Evolutionary conservation across 2,797 vertebrate genomes (phyloP).

Genomic region (Notamacropus eugenii): DNA sequence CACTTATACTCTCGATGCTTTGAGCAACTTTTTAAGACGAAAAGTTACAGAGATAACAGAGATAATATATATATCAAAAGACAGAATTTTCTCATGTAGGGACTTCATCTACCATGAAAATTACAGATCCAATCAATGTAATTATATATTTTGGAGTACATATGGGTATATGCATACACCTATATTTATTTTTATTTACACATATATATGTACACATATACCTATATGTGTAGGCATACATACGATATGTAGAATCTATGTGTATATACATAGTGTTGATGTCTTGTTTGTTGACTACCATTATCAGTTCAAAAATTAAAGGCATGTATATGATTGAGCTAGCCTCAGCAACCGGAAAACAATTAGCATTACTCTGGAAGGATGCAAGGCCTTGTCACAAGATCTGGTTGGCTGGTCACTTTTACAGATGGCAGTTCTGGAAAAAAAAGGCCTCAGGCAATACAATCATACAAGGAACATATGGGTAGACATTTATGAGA

Average conservation of each 20-base stretch:
- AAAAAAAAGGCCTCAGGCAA: constrained; percentile 36
- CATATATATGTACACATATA: background rate
- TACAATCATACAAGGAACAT: constrained; percentile 50
- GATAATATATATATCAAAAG: background rate
- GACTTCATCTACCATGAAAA: background rate
- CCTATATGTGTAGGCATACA: background rate
- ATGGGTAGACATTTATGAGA: constrained; percentile 53
- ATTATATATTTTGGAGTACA: background rate
- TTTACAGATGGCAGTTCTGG: background rate
- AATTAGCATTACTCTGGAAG: constrained; percentile 6
- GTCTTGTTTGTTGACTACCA: background rate
- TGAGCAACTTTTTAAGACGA: background rate
- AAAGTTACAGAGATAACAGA: background rate
- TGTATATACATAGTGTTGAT: background rate
- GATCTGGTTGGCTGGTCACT: constrained; percentile 27
- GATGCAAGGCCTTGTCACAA: constrained; percentile 29
- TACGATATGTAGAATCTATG: background rate
- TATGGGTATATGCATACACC: background rate
- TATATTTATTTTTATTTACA: background rate
- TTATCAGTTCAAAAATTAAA: constrained; percentile 15
- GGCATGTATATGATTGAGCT: background rate
- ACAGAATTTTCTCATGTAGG: background rate
- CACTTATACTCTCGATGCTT: background rate
- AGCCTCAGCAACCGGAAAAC: background rate
- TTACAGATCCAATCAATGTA: background rate